Conservation (phyloP, 2,797 vertebrate species). For the Paratrypauchen microcephalus region DNA sequence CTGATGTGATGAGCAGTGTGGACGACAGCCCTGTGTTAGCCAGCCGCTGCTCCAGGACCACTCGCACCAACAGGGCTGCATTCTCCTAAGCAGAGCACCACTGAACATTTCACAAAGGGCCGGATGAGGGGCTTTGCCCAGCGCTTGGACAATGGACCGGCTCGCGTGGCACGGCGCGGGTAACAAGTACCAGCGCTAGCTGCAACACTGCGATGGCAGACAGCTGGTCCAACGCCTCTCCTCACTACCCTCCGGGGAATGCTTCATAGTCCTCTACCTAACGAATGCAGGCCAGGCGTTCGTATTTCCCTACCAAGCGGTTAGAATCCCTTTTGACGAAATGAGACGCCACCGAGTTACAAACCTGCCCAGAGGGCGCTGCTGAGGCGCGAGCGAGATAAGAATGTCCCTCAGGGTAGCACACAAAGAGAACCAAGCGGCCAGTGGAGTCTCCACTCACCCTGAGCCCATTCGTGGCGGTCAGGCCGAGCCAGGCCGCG, state of each 20-base stretch:
- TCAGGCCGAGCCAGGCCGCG: slow-evolving; percentile 26
- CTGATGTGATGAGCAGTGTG: background rate
- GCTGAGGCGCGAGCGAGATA: slow-evolving; percentile 63
- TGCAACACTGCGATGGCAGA: slow-evolving; percentile 42
- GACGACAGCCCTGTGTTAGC: slow-evolving; percentile 3
- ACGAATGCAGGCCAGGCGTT: slow-evolving; percentile 59
- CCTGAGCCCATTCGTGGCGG: slow-evolving; percentile 47
- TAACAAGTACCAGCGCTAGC: slow-evolving; percentile 28
- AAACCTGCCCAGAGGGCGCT: slow-evolving; percentile 66
- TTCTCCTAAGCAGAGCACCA: slow-evolving; percentile 67
- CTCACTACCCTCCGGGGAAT: slow-evolving; percentile 66
- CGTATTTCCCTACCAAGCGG: slow-evolving; percentile 67
- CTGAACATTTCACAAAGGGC: slow-evolving; percentile 74
- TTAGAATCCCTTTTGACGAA: slow-evolving; percentile 76
- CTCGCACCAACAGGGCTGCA: slow-evolving; percentile 62
- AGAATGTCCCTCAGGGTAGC: slow-evolving; percentile 48
- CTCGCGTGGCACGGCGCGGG: slow-evolving; percentile 30
- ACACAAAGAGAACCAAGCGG: slow-evolving; percentile 36
- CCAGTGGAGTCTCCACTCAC: slow-evolving; percentile 50
- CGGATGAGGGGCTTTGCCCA: slow-evolving; percentile 63
- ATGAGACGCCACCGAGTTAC: slow-evolving; percentile 71
- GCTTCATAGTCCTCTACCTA: slow-evolving; percentile 62
- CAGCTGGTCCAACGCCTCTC: slow-evolving; percentile 60
- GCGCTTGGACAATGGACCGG: slow-evolving; percentile 43
- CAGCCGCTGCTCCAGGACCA: slow-evolving; percentile 45